These are phyloP conservation scores for Hycleus phaleratus DNA, from an alignment of 1,140 invertebrate genomes.

Conservation along the genomic window DNA sequence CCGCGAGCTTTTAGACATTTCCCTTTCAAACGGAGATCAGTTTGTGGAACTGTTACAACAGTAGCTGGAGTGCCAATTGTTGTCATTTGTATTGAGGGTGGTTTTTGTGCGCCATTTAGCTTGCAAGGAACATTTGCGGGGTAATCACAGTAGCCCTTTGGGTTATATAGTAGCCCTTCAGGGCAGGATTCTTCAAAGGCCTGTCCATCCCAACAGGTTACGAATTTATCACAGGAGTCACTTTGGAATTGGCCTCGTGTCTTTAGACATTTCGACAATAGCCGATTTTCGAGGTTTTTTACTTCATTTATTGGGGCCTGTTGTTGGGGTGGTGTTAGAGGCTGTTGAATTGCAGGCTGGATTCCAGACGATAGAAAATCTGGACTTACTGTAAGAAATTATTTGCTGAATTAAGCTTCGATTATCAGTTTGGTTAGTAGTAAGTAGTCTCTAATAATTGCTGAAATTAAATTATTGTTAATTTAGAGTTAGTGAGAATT, in stretches of 20 bases:
- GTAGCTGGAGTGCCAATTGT: constrained; percentile 6
- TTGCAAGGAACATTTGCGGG: constrained; percentile 55
- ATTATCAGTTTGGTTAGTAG: too few species aligned
- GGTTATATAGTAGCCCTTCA: constrained; percentile 51
- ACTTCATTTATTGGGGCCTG: too few species aligned
- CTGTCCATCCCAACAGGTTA: constrained; percentile 64
- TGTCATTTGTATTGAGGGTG: background rate
- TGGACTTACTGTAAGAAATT: too few species aligned
- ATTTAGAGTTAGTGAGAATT: too few species aligned
- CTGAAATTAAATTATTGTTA: too few species aligned
- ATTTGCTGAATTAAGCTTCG: too few species aligned
- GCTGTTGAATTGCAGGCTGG: too few species aligned
- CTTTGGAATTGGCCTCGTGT: constrained; percentile 53
- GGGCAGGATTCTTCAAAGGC: constrained; percentile 58
- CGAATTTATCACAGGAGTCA: constrained; percentile 52
- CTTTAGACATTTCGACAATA: constrained; percentile 17
- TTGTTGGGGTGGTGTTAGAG: too few species aligned
- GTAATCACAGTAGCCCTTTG: constrained; percentile 56
- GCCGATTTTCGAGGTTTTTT: too few species aligned
- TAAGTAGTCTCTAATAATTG: too few species aligned
- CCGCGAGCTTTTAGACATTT: constrained; percentile 40
- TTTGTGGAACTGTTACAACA: constrained; percentile 10
- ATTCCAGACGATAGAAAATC: too few species aligned
- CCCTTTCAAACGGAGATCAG: constrained; percentile 41
- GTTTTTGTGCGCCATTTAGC: background rate